These are phyloP conservation scores for Alcis repandata DNA, from an alignment of 2,888 invertebrate species.

Conservation along the genomic window DNA sequence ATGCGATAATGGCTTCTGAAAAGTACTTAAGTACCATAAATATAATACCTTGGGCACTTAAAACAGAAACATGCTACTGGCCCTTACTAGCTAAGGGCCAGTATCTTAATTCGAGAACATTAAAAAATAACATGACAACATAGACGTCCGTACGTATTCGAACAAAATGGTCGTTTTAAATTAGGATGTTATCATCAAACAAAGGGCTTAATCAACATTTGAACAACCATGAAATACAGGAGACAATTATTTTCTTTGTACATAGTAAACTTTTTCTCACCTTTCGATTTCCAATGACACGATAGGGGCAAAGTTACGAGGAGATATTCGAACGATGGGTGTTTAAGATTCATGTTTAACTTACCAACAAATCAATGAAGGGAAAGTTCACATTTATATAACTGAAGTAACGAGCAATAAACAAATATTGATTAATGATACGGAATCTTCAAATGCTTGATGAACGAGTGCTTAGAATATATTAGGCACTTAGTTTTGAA, in stretches of 20 bases:
- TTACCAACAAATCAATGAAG: constrained; percentile 49
- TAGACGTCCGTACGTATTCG: background rate
- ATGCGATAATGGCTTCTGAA: constrained; percentile 36
- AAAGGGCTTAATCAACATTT: background rate
- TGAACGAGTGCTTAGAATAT: constrained; percentile 58
- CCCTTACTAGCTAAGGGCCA: background rate
- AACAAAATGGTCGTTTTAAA: background rate
- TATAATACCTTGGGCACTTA: constrained; percentile 21
- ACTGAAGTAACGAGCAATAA: constrained; percentile 68
- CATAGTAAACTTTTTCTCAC: background rate
- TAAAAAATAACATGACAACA: background rate
- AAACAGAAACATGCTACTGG: constrained; percentile 15
- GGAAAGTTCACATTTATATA: constrained; percentile 76
- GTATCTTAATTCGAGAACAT: background rate
- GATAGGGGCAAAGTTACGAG: constrained; percentile 8
- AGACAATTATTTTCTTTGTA: background rate
- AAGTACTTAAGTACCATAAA: constrained; percentile 27
- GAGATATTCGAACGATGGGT: constrained; percentile 43
- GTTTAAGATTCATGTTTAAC: constrained; percentile 39
- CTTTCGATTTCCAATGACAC: background rate
- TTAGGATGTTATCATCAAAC: background rate
- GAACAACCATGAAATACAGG: background rate
- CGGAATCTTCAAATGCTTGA: constrained; percentile 63
- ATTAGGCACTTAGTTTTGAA: constrained; percentile 50
- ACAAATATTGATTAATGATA: constrained; percentile 74